Evolutionary conservation across 1,140 invertebrate genomes (phyloP).

Genomic region (Pentalonia nigronervosa): DNA sequence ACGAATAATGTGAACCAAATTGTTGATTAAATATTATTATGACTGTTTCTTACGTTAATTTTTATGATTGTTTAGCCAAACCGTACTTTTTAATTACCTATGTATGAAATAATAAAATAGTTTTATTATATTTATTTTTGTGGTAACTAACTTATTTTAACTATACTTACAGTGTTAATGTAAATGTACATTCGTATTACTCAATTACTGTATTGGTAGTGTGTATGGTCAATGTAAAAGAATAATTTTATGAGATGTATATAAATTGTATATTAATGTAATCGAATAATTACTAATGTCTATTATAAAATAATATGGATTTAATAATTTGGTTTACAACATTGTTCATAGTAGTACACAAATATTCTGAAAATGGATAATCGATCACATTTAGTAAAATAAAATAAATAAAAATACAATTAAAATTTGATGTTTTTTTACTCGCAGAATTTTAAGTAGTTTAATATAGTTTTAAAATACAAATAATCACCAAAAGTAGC

Average conservation of each 20-base stretch:
- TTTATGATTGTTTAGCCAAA: not conserved
- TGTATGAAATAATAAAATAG: not conserved
- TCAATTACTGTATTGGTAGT: too few relatives aligned
- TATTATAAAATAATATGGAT: too few relatives aligned
- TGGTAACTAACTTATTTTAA: not conserved
- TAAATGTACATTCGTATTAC: too few relatives aligned
- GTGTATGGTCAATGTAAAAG: not conserved
- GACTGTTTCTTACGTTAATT: not conserved
- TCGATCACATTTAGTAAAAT: not conserved
- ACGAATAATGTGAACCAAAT: not conserved
- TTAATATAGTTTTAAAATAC: too few relatives aligned
- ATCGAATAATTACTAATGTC: too few relatives aligned
- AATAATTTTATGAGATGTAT: not conserved
- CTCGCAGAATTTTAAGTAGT: too few relatives aligned
- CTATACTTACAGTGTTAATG: not conserved
- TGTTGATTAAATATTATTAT: not conserved
- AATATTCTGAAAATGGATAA: not conserved
- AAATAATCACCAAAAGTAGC: not conserved
- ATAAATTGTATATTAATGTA: too few relatives aligned
- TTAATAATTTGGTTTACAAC: too few relatives aligned
- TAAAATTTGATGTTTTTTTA: too few relatives aligned
- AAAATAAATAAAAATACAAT: not conserved
- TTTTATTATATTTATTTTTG: not conserved
- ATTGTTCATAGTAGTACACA: not conserved
- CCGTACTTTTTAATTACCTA: not conserved